Base-by-base conservation (phyloP, 2,888 invertebrate species). In the Euphydryas editha region DNA sequence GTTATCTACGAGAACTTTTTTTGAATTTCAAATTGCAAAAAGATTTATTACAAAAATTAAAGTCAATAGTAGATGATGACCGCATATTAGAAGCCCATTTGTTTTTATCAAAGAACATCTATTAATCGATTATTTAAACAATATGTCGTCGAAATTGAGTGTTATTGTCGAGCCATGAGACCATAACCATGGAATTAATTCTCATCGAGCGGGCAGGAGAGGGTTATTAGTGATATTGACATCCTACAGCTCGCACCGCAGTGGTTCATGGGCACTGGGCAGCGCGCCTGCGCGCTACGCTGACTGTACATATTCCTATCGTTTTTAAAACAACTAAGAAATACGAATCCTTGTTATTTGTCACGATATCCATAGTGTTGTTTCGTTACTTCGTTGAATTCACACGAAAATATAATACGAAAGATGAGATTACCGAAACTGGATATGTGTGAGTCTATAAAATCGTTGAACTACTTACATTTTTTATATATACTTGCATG, bases 81-180 rank as follows among this genome's bases (percentile, higher is more conserved):
- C 81, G 36, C 83, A 83, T 88, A 90, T 90, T 85, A 88, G 83
- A 82, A 85, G 79, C 77, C 81, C 84, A 88, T 90, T 87, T 84
- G 82, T 88, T 78, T 79, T 78, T 79, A 82, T 85, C 82, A 84
- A 77, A 76, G 81, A 81, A 75, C 73, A 77, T 73, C 77, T 79
- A 80, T 80, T 82, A 84, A 84, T 84, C 81, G 81, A 68, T 71
- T 73, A 71, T 73, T 68, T 44, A 36, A 69, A 72, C 73, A 62
- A 65, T 65, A 51, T 51, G 55, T 58, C 17, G 60, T 36, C 44
- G 62, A 65, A 71, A 71, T 73, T 74, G 73, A 66, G 67, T 70
- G 71, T 72, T 70, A 72, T 73, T 72, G 74, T 69, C 51, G 67
- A 64, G 65, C 56, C 63, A 69, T 67, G 62, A 57, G 66, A 70